Evolutionary conservation across 2,797 vertebrate species (phyloP), one percentile per base, ranked within the genome.

Genomic region (Hirundo rustica): DNA sequence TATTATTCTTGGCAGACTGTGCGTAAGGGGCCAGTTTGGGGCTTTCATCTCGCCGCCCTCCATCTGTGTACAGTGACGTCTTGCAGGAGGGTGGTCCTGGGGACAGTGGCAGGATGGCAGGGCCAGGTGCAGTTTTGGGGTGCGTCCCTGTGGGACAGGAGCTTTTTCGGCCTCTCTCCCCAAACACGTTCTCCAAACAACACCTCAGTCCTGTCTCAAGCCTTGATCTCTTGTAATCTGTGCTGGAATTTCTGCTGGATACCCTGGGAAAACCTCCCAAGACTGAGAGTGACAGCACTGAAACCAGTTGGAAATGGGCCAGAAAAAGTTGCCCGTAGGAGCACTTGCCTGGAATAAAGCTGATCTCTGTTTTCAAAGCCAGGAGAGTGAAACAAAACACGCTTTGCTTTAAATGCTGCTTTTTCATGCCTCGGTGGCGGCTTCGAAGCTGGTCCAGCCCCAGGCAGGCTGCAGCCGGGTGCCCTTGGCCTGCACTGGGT

Each of bases 271-370:
- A 75, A 93, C 57, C 82, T 95, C 47, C 88, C 54, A 34, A 72
- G 90, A 93, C 86, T 85, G 85, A 89, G 85, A 84, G 75, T 76
- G 93, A 80, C 47, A 77, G 55, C 79, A 8, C 75, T 91, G 89
- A 95, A 91, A 90, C 23, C 0, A 3, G 17, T 40, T 68, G 48
- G 87, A 91, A 90, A 85, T 68, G 72, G 95, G 88, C 95, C 91
- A 96, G 92, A 60, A 85, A 57, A 87, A 92, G 89, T 88, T 90
- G 95, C 89, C 89, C 0, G 5, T 73, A 88, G 95, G 89, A 91
- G 85, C n/a, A 1, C 54, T 96, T 86, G 73, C 92, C 70, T 76
- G 67, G 80, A 86, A 95, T 88, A 73, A 93, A 84, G 79, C 79
- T 70, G 79, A 91, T 83, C 73, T 83, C n/a, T 19, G 62, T 87